Evolutionary conservation across 2,888 invertebrate species (phyloP), one percentile per base, ranked within the genome.

Genomic region (Torymus texanus): DNA sequence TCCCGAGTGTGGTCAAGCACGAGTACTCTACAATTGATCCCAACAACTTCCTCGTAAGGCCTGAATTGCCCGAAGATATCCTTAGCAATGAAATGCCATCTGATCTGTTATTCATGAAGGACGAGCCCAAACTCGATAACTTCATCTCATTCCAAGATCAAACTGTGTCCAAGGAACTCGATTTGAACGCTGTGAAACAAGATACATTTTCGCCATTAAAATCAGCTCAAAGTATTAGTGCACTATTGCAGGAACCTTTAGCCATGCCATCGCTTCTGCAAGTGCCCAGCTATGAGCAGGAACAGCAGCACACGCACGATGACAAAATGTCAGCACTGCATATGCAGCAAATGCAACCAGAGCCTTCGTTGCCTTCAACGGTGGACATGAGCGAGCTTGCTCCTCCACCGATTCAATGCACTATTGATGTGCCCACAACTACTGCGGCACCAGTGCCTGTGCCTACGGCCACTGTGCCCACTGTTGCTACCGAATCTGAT

Each of bases 201-300:
- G 80, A 80, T 0, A 80, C 68, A 63, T 84, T 87, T 53, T 87
- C 88, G 21, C 88, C 88, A 4, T 84, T 88, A 61, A 89, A 89
- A 29, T 87, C 88, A 5, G 88, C 88, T 1, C 88, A 89, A 70
- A 85, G 88, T 59, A 89, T 89, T 75, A 88, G 88, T 55, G 90
- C 91, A 59, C 81, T 90, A 4, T 82, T 89, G 10, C 89, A 90
- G 55, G 88, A 89, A 67, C 87, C 88, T 0, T 75, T 89, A 3
- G 85, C 88, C 2, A 85, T 89, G 86, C 87, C 88, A 0, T 89
- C 89, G 61, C 77, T 89, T 8, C 88, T 88, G 56, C 82, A 84
- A 56, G 86, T 88, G 76, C 88, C 70, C 2, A 89, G 29, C 14
- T 75, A 63, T n/a, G 75, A 81, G 86, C 74, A 85, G 82, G 75